phyloP scores from a whole-genome alignment of 2,113 vertebrate genomes.

The Sterna hirundo region DNA sequence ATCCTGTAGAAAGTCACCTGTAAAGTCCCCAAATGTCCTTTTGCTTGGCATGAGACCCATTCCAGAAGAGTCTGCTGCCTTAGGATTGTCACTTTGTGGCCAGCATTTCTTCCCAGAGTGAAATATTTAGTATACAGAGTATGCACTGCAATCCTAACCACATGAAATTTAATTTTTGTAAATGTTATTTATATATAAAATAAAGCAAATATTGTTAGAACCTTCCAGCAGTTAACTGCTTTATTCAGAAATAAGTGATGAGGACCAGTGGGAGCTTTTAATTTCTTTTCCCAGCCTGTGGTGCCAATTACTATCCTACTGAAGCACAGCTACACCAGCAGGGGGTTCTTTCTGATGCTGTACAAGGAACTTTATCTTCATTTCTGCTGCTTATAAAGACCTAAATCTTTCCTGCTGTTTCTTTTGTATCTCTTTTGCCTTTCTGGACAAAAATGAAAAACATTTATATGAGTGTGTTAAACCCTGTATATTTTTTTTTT shows the following conservation, averaged over 20 bases:
- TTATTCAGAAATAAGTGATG: background rate
- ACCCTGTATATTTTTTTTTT: background rate
- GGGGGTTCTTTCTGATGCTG: background rate
- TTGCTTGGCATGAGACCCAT: background rate
- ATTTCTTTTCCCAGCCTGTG: background rate
- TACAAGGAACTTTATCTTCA: background rate
- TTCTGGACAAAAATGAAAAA: background rate
- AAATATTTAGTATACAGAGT: background rate
- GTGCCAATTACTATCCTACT: background rate
- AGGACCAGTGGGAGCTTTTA: background rate
- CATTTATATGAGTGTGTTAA: background rate
- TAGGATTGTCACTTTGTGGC: background rate
- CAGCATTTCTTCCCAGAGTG: background rate
- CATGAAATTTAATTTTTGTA: background rate
- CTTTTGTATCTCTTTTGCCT: background rate
- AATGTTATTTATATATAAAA: background rate
- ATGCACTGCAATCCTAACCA: background rate
- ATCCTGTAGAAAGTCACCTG: background rate
- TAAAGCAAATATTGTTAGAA: background rate
- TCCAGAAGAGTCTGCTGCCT: background rate
- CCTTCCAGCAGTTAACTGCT: background rate
- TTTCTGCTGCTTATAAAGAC: background rate
- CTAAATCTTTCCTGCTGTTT: background rate
- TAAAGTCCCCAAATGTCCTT: background rate
- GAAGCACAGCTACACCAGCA: background rate